A percentile compares a stretch with the other conserved stretches of the same genome.
Conservation (phyloP, 2,888 invertebrate species). For the Philereme vetulata region DNA sequence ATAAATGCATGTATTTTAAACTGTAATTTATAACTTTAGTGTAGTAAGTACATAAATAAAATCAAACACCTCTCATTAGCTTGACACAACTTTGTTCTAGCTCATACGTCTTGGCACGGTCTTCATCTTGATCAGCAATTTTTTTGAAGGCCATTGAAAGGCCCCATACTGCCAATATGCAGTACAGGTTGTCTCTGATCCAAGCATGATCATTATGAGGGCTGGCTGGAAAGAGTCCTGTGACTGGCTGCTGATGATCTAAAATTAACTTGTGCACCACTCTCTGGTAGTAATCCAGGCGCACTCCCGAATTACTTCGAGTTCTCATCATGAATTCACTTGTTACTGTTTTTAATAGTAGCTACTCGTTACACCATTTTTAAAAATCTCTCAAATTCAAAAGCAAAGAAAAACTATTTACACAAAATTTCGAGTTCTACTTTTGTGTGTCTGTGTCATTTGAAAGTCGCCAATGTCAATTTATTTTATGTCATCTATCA, state of each 20-base stretch:
- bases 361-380: neutral
- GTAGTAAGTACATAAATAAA: neutral
- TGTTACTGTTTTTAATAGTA: neutral
- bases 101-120: constrained; percentile 98
- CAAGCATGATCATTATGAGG: constrained; percentile 96
- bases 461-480: too few species aligned
- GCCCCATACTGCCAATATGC: constrained; percentile 98
- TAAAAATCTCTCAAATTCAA: neutral
- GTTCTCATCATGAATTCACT: constrained; percentile 86
- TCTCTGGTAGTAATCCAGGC: constrained; percentile 98
- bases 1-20: too few species aligned
- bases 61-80: constrained; percentile 87
- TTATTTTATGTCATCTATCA: too few species aligned
- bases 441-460: too few species aligned
- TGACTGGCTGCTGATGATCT: constrained; percentile 97
- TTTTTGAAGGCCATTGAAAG: constrained; percentile 99
- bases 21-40: too few species aligned
- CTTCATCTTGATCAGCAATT: constrained; percentile 99
- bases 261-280: constrained; percentile 97
- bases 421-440: too few species aligned
- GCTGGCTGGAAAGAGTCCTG: constrained; percentile 97
- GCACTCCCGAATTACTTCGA: constrained; percentile 94
- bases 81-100: constrained; percentile 96
- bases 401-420: too few species aligned
- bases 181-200: constrained; percentile 99